Conservation (phyloP, 37 sponge, comb jelly and placozoan genomes). For the Eunapius fragilis region DNA sequence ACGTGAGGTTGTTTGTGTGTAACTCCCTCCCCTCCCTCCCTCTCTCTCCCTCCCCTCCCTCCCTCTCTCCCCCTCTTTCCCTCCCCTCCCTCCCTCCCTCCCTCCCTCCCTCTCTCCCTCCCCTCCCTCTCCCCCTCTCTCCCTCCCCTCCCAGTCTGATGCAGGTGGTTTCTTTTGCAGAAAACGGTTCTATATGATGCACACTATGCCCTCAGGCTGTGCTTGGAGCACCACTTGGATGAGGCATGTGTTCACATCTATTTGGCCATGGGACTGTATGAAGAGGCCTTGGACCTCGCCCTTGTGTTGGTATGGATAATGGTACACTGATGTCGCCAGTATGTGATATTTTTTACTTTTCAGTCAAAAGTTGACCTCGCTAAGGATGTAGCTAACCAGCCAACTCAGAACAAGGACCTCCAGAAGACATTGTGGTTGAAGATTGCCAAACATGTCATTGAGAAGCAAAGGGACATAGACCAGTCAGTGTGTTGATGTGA, state of each 20-base stretch:
- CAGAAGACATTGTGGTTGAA: constrained; percentile 93
- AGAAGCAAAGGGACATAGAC: constrained; percentile 76
- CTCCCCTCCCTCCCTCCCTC: too few species aligned
- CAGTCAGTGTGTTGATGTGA: constrained; percentile 27
- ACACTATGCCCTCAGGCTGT: constrained; percentile 95
- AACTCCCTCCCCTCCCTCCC: too few species aligned
- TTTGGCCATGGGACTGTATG: constrained; percentile 85
- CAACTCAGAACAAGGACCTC: constrained; percentile 52
- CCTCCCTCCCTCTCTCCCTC: background rate
- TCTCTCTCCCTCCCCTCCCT: too few species aligned
- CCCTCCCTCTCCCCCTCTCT: background rate
- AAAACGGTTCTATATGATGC: constrained; percentile 61
- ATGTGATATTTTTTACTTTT: background rate
- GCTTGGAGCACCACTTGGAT: constrained; percentile 72
- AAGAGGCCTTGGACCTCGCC: constrained; percentile 91
- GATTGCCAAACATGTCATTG: constrained; percentile 89
- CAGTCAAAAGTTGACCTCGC: constrained; percentile 79
- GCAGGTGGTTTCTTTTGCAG: background rate
- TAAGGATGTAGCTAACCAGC: constrained; percentile 47
- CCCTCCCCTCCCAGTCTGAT: constrained; percentile 3
- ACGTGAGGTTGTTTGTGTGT: background rate
- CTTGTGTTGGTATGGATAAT: constrained; percentile 33
- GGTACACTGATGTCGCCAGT: too few species aligned
- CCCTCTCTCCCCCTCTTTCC: too few species aligned
- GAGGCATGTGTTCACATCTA: constrained; percentile 93